These are phyloP conservation scores for Delia radicum DNA, from an alignment of 1,140 invertebrate genomes.

Conservation along the genomic window DNA sequence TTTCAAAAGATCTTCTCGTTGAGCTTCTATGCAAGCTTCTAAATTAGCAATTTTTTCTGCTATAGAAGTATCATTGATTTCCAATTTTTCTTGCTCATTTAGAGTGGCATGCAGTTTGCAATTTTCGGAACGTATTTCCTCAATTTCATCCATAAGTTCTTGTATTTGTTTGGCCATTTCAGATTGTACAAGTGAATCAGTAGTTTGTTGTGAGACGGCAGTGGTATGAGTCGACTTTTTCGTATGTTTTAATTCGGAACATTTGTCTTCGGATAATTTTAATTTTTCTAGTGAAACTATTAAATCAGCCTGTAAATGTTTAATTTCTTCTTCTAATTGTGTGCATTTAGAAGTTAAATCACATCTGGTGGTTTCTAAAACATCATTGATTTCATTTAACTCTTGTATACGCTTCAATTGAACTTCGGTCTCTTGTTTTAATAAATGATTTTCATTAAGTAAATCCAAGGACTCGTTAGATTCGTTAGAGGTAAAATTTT, in stretches of 20 bases:
- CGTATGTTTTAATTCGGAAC: not conserved
- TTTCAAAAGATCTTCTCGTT: slow-evolving; percentile 57
- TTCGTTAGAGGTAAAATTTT: not conserved
- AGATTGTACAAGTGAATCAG: slow-evolving; percentile 36
- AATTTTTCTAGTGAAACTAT: slow-evolving; percentile 52
- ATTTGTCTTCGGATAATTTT: slow-evolving; percentile 16
- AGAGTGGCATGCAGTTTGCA: slow-evolving; percentile 26
- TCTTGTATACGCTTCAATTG: slow-evolving; percentile 44
- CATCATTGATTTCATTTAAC: slow-evolving; percentile 59
- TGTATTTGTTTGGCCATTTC: slow-evolving; percentile 52
- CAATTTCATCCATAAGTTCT: slow-evolving; percentile 38
- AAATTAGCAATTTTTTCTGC: slow-evolving; percentile 57
- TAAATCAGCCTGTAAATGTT: slow-evolving; percentile 34
- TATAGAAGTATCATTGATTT: slow-evolving; percentile 37
- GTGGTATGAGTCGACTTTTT: not conserved
- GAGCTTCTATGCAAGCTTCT: slow-evolving; percentile 58
- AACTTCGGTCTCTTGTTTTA: not conserved
- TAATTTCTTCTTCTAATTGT: slow-evolving; percentile 61
- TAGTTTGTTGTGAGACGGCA: not conserved
- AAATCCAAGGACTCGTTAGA: not conserved
- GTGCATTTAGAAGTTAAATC: slow-evolving; percentile 62
- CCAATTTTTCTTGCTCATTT: slow-evolving; percentile 31
- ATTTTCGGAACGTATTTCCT: slow-evolving; percentile 36
- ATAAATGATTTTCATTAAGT: not conserved
- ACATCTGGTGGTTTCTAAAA: slow-evolving; percentile 60